Evolutionary conservation across 2,888 invertebrate genomes (phyloP).

Genomic region (Tenthredo mesomela): DNA sequence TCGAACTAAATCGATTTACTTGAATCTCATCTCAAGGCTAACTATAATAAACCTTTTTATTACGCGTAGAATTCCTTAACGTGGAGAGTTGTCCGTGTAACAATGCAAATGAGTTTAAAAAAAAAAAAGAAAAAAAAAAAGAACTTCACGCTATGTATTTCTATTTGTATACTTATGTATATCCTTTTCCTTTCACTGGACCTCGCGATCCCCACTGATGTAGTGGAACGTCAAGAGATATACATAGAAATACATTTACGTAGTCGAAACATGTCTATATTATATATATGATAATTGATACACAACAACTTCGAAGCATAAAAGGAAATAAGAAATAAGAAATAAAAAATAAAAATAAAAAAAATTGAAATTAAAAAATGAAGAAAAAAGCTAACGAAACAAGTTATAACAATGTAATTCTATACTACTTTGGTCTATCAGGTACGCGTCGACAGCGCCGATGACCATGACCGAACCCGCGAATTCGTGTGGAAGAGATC

Average conservation of each 20-base stretch:
- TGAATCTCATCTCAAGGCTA: conserved; percentile 10
- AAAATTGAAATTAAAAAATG: neutral
- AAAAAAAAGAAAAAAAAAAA: neutral
- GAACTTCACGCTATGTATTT: neutral
- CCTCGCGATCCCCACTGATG: conserved; percentile 5
- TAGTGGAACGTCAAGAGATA: neutral
- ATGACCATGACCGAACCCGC: conserved; percentile 90
- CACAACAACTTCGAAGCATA: neutral
- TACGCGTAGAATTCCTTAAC: conserved; percentile 1
- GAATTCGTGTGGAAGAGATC: conserved; percentile 92
- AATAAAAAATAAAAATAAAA: neutral
- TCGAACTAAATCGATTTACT: conserved; percentile 29
- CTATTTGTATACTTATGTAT: neutral
- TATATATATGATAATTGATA: neutral
- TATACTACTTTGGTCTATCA: conserved; percentile 70
- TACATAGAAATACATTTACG: neutral
- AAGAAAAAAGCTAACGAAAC: neutral
- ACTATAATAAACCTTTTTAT: conserved; percentile 14
- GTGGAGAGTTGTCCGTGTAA: conserved; percentile 10
- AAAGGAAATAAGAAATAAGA: neutral
- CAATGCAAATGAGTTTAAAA: conserved; percentile 32
- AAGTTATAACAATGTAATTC: neutral
- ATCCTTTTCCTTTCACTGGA: conserved; percentile 38
- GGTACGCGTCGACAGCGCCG: conserved; percentile 91
- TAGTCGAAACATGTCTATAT: neutral